Evolutionary conservation across 2,113 vertebrate genomes (phyloP).

Genomic region (Oriolus oriolus): DNA sequence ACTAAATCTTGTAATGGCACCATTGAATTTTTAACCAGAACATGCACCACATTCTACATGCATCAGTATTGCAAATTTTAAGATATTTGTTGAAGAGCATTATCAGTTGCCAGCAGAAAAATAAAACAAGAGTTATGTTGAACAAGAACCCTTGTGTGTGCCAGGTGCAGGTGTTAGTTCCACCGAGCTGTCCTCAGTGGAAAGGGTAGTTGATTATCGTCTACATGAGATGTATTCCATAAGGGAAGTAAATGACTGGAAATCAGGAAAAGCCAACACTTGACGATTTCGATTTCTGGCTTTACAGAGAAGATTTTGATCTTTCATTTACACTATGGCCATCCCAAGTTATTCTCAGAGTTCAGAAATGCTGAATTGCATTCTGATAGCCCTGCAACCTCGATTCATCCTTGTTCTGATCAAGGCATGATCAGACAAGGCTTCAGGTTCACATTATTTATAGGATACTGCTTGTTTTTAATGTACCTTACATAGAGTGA

Average conservation of each 20-base stretch:
- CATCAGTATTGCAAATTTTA: slow-evolving; percentile 21
- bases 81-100: slow-evolving; percentile 35
- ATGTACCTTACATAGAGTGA: background rate
- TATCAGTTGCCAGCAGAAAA: slow-evolving; percentile 1
- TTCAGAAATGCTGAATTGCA: background rate
- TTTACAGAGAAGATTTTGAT: slow-evolving; percentile 55
- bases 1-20: background rate
- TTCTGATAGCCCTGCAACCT: background rate
- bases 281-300: slow-evolving; percentile 17
- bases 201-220: slow-evolving; percentile 11
- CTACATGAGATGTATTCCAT: background rate
- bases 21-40: slow-evolving; percentile 7
- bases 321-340: slow-evolving; percentile 49
- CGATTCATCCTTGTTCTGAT: background rate
- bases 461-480: background rate
- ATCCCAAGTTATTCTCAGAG: slow-evolving; percentile 46
- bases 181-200: slow-evolving; percentile 23
- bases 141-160: background rate
- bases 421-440: background rate
- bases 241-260: slow-evolving; percentile 25
- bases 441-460: background rate
- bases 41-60: background rate
- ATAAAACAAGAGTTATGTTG: background rate
- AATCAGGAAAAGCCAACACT: slow-evolving; percentile 9
- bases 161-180: slow-evolving; percentile 17